These are phyloP conservation scores for Dendrolimus kikuchii DNA, from an alignment of 1,140 invertebrate genomes.

Conservation along the genomic window DNA sequence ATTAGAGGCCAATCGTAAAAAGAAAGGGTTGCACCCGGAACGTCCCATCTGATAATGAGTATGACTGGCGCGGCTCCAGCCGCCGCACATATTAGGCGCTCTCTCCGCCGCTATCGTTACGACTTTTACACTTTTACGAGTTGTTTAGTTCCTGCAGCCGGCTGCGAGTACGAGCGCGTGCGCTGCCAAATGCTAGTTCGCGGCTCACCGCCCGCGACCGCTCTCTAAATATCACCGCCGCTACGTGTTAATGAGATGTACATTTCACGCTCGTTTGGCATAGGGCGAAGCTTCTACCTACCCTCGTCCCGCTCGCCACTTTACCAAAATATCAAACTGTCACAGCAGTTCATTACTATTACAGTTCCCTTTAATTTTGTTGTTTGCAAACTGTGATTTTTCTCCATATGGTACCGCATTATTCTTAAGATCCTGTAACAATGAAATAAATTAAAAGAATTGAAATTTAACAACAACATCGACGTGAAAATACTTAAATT, in stretches of 20 bases:
- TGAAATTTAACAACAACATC: no score
- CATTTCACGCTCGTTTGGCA: slow-evolving; percentile 50
- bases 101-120: slow-evolving; percentile 59
- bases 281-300: slow-evolving; percentile 14
- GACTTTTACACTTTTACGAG: slow-evolving; percentile 71
- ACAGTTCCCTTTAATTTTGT: slow-evolving; percentile 6
- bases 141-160: slow-evolving; percentile 65
- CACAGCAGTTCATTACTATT: slow-evolving; percentile 10
- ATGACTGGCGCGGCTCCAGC: slow-evolving; percentile 63
- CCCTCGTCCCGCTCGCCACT: slow-evolving; percentile 14
- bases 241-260: slow-evolving; percentile 59
- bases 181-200: slow-evolving; percentile 67
- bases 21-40: slow-evolving; percentile 58
- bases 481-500: no score
- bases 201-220: slow-evolving; percentile 59
- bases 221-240: slow-evolving; percentile 53
- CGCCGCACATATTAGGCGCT: slow-evolving; percentile 62
- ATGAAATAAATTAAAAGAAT: no score
- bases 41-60: slow-evolving; percentile 70
- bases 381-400: slow-evolving; percentile 15
- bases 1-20: slow-evolving; percentile 69
- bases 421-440: no score
- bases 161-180: slow-evolving; percentile 39
- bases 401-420: not conserved
- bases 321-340: slow-evolving; percentile 25